Evolutionary conservation across 2,888 invertebrate genomes (phyloP).

Genomic region (Troilus luridus): DNA sequence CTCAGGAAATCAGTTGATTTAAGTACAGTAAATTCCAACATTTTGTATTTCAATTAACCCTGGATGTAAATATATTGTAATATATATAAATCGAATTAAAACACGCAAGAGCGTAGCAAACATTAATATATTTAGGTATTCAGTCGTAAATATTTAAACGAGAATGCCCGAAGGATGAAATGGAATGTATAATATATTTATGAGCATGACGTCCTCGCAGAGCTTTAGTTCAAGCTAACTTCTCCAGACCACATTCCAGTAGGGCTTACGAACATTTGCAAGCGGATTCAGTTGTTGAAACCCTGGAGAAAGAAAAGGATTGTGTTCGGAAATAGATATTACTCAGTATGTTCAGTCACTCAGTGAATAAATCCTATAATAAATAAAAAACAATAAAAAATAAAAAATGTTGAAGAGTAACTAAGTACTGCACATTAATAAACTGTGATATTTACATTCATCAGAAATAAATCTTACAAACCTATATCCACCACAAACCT

Average conservation of each 20-base stretch:
- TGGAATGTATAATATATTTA: constrained; percentile 35
- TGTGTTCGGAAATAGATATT: background rate
- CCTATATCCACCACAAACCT: too few species aligned
- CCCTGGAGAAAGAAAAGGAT: background rate
- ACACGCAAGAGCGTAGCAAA: background rate
- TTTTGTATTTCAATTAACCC: too few species aligned
- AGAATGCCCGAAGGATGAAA: constrained; percentile 33
- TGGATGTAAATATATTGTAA: background rate
- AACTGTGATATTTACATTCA: too few species aligned
- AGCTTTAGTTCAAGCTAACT: background rate
- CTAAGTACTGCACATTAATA: too few species aligned
- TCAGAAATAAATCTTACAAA: too few species aligned
- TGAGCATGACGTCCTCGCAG: constrained; percentile 9
- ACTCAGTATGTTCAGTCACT: background rate
- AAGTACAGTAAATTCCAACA: too few species aligned
- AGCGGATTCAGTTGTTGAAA: background rate
- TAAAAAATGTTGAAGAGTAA: too few species aligned
- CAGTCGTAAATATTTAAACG: constrained; percentile 38
- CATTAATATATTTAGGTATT: constrained; percentile 18
- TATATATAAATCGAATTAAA: background rate
- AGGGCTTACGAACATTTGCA: constrained; percentile 6
- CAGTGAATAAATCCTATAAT: too few species aligned
- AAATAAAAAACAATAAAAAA: too few species aligned
- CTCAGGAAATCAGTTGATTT: too few species aligned
- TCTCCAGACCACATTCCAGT: background rate